These are phyloP conservation scores for Odontocolon sp. DNA, from an alignment of 2,888 invertebrate species.

Conservation along the genomic window DNA sequence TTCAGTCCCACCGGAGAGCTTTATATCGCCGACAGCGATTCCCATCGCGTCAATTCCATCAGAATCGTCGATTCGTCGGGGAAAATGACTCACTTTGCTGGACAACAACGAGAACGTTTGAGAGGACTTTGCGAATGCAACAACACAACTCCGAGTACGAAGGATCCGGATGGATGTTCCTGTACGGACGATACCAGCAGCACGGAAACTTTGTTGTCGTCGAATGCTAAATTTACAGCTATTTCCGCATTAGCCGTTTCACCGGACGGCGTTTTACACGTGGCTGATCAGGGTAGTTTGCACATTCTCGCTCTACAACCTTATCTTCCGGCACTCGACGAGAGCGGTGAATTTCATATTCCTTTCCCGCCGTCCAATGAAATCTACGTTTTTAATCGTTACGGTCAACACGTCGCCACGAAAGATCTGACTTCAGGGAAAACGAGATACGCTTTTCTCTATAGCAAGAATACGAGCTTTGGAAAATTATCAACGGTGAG, in stretches of 20 bases:
- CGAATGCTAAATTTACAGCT: conserved; percentile 94
- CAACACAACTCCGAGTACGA: conserved; percentile 74
- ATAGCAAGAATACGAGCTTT: conserved; percentile 98
- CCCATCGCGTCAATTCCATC: conserved; percentile 91
- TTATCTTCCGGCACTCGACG: conserved; percentile 92
- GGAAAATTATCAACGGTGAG: conserved; percentile 96
- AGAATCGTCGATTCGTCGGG: conserved; percentile 94
- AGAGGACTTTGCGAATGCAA: conserved; percentile 74
- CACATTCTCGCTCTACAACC: conserved; percentile 93
- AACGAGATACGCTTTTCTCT: conserved; percentile 96
- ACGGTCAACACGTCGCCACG: conserved; percentile 97
- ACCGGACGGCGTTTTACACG: conserved; percentile 96
- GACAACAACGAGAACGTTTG: conserved; percentile 86
- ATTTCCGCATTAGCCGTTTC: conserved; percentile 96
- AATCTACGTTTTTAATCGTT: conserved; percentile 96
- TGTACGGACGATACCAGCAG: conserved; percentile 88
- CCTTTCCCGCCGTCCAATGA: conserved; percentile 97
- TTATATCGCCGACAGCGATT: conserved; percentile 96
- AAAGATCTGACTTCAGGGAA: conserved; percentile 97
- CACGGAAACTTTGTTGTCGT: conserved; percentile 92
- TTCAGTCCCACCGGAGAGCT: conserved; percentile 96
- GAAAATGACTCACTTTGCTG: conserved; percentile 95
- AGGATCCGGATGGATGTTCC: conserved; percentile 81
- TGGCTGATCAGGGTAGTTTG: conserved; percentile 96
- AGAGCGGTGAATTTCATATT: conserved; percentile 95